A percentile compares a stretch with the other conserved stretches of the same genome.
phyloP scores from a whole-genome alignment of 2,797 vertebrate species.

The Typhlichthys eigenmanni region DNA sequence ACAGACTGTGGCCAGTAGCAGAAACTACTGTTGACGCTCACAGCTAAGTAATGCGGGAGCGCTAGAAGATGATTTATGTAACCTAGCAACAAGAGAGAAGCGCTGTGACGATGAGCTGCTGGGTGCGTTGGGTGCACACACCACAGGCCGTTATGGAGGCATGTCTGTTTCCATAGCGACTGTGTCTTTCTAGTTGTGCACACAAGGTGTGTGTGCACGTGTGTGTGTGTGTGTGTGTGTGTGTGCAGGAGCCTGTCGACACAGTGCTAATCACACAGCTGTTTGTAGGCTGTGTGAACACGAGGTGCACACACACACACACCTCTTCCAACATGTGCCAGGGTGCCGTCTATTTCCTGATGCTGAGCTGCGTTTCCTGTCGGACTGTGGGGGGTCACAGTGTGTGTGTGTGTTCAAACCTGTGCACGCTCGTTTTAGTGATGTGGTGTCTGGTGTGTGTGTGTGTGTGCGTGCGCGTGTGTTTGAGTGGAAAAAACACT shows the following conservation, averaged over 20 bases:
- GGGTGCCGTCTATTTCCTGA: constrained; percentile 86
- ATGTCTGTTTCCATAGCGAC: constrained; percentile 61
- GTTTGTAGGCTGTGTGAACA: constrained; percentile 67
- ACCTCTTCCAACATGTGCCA: constrained; percentile 87
- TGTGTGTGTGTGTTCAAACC: constrained; percentile 35
- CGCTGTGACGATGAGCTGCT: no score
- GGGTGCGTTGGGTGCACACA: no score
- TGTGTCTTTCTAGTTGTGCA: constrained; percentile 35
- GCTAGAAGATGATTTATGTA: no score
- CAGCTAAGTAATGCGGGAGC: no score
- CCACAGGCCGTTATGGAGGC: no score
- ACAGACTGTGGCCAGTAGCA: no score
- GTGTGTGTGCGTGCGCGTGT: constrained; percentile 9
- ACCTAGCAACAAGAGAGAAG: no score
- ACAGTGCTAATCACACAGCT: constrained; percentile 76
- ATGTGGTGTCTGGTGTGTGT: constrained; percentile 18
- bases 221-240: background rate
- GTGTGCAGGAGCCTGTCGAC: constrained; percentile 65
- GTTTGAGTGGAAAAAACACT: constrained; percentile 64
- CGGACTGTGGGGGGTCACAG: constrained; percentile 69
- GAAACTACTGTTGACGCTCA: no score
- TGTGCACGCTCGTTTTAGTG: constrained; percentile 21
- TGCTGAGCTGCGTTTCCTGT: constrained; percentile 82
- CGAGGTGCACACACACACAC: constrained; percentile 10
- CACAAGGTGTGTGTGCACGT: background rate